Base-by-base conservation (phyloP, 23 tunicate genomes). In the Aplidium turbinatum region DNA sequence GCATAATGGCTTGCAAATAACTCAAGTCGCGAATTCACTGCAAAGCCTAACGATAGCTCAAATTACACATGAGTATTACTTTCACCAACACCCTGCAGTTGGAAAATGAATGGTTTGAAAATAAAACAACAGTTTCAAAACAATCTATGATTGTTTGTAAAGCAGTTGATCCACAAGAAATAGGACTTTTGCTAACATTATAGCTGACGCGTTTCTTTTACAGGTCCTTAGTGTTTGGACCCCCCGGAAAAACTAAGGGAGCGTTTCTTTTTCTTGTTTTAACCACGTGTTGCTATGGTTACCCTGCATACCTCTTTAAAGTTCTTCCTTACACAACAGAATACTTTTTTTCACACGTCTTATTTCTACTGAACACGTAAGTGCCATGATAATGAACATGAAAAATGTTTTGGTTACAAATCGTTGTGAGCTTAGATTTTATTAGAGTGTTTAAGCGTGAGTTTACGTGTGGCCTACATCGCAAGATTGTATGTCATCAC, bases 211-310 rank as follows among this genome's bases (percentile, higher is more conserved):
- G 35, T n/a, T 72, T 38, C n/a, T n/a, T 52, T 64, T 82, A 5
- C 35, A 90, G 93, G 34, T 38, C 99, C 30, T 78, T 95, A 34
- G 32, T 95, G 18, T 95, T 95, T 72, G 99, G 99, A 20, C 99
- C 99, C 18, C 99, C 99, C 9, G 99, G 99, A 47, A 78, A 85
- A 63, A 88, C 77, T 28, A 95, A 95, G 75, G 20, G 32, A 11
- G 86, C 99, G 1, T 78, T 95, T 70, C 45, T 77, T 66, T 95
- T 95, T 33, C 57, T 88, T 58, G 39, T 95, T 23, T 16, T 79
- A 21, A 70, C 73, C 28, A 83, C 83, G n/a, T 89, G 82, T 52
- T 68, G 57, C 33, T 80, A 89, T 70, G 96, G 92, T 5, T 95
- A 95, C 60, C 99, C 99, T 0, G 53, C 63, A 35, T 95, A 88